phyloP scores from a whole-genome alignment of 1,140 invertebrate species.

The Orchesella cincta region DNA sequence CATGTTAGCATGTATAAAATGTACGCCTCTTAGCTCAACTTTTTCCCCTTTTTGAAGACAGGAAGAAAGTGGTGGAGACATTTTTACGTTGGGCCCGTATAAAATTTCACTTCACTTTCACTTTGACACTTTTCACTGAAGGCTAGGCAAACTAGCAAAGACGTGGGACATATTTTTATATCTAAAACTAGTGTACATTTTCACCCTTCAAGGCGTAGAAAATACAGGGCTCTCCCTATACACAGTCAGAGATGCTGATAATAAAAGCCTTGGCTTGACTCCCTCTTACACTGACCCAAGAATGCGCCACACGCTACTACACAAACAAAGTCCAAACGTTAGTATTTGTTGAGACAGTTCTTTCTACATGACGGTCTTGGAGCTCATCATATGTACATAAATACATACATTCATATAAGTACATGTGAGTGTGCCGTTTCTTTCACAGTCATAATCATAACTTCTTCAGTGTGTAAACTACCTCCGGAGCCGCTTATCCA shows the following conservation, averaged over 20 bases:
- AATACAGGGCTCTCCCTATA: not conserved
- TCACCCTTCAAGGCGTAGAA: not conserved
- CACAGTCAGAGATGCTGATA: not conserved
- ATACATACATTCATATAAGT: not conserved
- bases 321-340: too few species aligned
- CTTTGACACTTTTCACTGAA: constrained; percentile 26
- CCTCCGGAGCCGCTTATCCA: constrained; percentile 4
- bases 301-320: too few species aligned
- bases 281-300: too few species aligned
- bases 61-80: not conserved
- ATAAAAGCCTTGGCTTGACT: too few species aligned
- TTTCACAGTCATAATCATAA: not conserved
- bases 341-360: not conserved
- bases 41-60: not conserved
- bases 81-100: not conserved
- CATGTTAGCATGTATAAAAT: too few species aligned
- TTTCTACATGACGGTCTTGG: too few species aligned
- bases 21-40: not conserved
- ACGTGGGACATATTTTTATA: constrained; percentile 13
- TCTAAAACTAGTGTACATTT: too few species aligned
- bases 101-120: constrained; percentile 29
- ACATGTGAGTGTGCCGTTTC: not conserved
- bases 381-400: too few species aligned
- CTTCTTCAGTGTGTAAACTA: not conserved
- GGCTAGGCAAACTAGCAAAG: not conserved